A percentile compares a stretch with the other conserved stretches of the same genome.
phyloP scores from a whole-genome alignment of 2,797 vertebrate species.

The Circus cinereus region DNA sequence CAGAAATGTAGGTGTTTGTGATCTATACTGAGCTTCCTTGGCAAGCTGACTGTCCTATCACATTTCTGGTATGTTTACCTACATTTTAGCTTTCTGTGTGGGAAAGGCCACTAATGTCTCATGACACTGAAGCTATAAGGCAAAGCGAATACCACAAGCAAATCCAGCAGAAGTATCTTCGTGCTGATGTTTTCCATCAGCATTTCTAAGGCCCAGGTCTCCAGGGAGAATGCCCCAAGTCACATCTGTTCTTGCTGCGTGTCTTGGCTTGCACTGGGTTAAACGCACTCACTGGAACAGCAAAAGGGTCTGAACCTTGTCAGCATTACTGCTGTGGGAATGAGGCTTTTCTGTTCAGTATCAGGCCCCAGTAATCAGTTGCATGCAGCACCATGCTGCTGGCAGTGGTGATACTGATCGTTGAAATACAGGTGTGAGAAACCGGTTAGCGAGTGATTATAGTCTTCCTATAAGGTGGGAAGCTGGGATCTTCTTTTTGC shows the following conservation, averaged over 20 bases:
- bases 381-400: neutral
- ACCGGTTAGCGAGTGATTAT: neutral
- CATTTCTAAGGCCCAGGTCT: neutral
- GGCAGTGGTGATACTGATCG: neutral
- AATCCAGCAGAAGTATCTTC: neutral
- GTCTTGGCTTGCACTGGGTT: neutral
- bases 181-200: neutral
- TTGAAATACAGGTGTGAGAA: neutral
- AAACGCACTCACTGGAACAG: neutral
- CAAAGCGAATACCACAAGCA: neutral
- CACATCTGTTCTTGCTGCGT: neutral
- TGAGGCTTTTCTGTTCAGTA: neutral
- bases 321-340: neutral
- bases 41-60: neutral
- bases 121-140: neutral
- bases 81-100: neutral
- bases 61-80: neutral
- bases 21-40: neutral
- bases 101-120: neutral
- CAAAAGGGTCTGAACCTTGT: neutral
- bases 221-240: neutral
- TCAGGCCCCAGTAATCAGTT: neutral
- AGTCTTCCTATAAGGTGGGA: neutral
- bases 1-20: neutral
- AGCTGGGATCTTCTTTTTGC: neutral